Percentiles rank a stretch among this genome's conserved stretches.
phyloP scores from a whole-genome alignment of 2,797 vertebrate genomes.

The Sparus aurata region DNA sequence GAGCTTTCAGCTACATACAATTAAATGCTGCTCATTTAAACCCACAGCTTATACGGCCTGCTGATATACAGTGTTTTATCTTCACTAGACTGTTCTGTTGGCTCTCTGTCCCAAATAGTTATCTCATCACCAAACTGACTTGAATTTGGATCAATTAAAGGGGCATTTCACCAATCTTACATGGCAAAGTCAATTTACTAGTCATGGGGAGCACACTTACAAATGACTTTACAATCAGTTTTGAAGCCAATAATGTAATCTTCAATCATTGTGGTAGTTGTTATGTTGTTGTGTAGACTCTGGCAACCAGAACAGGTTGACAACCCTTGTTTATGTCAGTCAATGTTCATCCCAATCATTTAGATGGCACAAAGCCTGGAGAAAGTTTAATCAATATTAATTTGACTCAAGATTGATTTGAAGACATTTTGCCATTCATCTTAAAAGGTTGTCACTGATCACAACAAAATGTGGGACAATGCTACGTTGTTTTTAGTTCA shows the following conservation, averaged over 20 bases:
- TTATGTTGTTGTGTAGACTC: neutral
- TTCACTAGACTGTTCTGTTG: neutral
- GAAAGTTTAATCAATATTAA: neutral
- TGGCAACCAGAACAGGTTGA: neutral
- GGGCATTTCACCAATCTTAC: neutral
- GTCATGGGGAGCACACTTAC: too few relatives aligned
- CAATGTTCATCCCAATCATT: neutral
- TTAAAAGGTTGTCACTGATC: too few relatives aligned
- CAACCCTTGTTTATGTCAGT: neutral
- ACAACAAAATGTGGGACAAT: too few relatives aligned
- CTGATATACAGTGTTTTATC: neutral
- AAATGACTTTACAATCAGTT: neutral
- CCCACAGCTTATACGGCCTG: neutral
- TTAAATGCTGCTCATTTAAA: slow-evolving; percentile 15
- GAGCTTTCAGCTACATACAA: slow-evolving; percentile 10
- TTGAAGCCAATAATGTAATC: neutral
- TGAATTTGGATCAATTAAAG: neutral
- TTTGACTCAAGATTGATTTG: neutral
- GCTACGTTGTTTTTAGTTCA: too few relatives aligned
- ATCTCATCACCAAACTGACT: neutral
- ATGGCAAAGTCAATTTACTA: neutral
- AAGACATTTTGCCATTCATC: neutral
- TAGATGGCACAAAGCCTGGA: neutral
- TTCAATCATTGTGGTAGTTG: neutral
- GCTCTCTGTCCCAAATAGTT: neutral